phyloP scores from a whole-genome alignment of 2,113 vertebrate species.

The Nannobrachium achirus region DNA sequence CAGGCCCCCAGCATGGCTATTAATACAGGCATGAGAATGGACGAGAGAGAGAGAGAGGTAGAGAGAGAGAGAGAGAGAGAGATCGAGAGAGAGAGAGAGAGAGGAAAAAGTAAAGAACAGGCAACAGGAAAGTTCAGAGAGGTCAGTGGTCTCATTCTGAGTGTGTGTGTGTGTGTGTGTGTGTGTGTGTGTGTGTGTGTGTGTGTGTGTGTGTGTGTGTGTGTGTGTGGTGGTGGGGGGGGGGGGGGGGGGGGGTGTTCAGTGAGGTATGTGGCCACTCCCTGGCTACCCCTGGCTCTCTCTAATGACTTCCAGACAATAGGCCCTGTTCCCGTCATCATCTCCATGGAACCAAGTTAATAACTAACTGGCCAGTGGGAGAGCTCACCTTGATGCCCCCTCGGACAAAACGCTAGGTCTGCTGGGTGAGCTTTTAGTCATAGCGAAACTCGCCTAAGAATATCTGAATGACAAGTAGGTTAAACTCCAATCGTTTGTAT shows the following conservation, averaged over 20 bases:
- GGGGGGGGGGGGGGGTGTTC: conserved; percentile 54
- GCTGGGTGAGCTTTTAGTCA: conserved; percentile 35
- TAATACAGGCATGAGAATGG: conserved; percentile 38
- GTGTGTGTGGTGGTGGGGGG: conserved; percentile 25
- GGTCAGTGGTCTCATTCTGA: background rate
- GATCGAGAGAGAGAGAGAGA: background rate
- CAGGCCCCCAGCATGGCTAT: conserved; percentile 29
- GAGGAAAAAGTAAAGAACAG: conserved; percentile 3
- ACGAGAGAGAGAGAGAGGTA: conserved; percentile 10
- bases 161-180: conserved; percentile 28
- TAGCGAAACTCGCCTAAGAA: conserved; percentile 6
- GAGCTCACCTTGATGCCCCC: conserved; percentile 52
- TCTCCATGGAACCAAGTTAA: conserved; percentile 81
- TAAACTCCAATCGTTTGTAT: no score
- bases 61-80: conserved; percentile 26
- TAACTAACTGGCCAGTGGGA: conserved; percentile 65
- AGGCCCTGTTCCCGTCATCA: conserved; percentile 72
- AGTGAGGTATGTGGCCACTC: conserved; percentile 75
- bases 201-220: conserved; percentile 45
- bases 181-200: conserved; percentile 40
- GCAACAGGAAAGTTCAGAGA: conserved; percentile 4
- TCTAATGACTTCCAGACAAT: conserved; percentile 83
- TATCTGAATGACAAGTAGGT: no score
- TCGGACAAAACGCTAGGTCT: conserved; percentile 27
- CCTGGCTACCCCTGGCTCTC: conserved; percentile 74